These are phyloP conservation scores for Irena cyanogastra DNA, from an alignment of 2,113 vertebrate species.

Conservation along the genomic window DNA sequence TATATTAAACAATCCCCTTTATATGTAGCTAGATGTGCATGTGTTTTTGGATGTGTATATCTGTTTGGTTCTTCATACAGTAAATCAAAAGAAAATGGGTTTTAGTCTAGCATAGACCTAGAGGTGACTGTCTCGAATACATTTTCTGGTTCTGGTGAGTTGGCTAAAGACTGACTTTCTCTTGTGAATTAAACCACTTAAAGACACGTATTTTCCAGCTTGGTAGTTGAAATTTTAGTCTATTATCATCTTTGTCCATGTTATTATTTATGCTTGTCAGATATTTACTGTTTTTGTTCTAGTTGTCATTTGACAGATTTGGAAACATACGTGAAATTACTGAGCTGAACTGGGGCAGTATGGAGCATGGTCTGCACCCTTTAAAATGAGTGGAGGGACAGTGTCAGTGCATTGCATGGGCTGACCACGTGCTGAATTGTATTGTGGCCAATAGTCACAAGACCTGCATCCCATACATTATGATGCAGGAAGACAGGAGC, in stretches of 20 bases:
- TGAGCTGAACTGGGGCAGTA: not conserved
- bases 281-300: not conserved
- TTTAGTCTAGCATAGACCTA: not conserved
- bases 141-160: not conserved
- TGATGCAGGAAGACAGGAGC: not conserved
- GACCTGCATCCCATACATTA: rapidly evolving
- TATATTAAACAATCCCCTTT: not conserved
- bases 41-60: not conserved
- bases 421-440: rapidly evolving
- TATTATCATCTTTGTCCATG: not conserved
- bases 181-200: not conserved
- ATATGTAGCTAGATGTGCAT: not conserved
- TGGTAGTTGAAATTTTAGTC: not conserved
- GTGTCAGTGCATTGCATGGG: not conserved
- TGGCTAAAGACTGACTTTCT: not conserved
- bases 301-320: not conserved
- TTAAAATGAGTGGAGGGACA: too few relatives aligned
- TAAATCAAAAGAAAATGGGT: not conserved
- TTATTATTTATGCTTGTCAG: not conserved
- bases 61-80: not conserved
- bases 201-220: not conserved
- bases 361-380: not conserved
- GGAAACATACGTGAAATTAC: not conserved
- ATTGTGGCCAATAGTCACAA: rapidly evolving
- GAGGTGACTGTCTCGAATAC: not conserved